These are phyloP conservation scores for Petrolisthes cinctipes DNA, from an alignment of 2,888 invertebrate genomes.

Conservation along the genomic window DNA sequence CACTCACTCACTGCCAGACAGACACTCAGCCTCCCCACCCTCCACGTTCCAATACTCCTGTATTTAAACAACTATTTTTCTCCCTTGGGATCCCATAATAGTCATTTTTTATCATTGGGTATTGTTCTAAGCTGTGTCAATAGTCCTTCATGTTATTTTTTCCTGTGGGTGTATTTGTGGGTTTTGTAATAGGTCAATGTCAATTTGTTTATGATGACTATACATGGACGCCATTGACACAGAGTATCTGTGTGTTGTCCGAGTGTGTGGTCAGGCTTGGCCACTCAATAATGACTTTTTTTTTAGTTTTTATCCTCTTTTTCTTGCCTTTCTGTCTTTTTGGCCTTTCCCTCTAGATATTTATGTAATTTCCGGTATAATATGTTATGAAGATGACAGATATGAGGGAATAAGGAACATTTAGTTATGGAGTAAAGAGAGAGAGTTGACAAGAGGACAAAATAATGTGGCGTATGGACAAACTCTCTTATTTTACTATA, in stretches of 20 bases:
- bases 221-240: background rate
- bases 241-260: background rate
- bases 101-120: background rate
- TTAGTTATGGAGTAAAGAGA: background rate
- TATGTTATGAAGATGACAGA: background rate
- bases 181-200: background rate
- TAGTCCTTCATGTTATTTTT: too few species aligned
- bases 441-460: background rate
- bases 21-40: slow-evolving; percentile 28
- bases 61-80: background rate
- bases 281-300: background rate
- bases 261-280: background rate
- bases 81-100: background rate
- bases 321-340: too few species aligned
- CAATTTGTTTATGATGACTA: slow-evolving; percentile 5
- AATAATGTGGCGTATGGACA: slow-evolving; percentile 32
- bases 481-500: slow-evolving; percentile 28
- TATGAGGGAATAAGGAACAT: background rate
- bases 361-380: background rate
- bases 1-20: too few species aligned
- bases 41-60: slow-evolving; percentile 33
- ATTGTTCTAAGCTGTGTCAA: background rate
- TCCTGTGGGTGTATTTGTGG: too few species aligned
- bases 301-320: background rate
- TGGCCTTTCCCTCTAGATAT: background rate